These are phyloP conservation scores for Drosophila persimilis DNA, from an alignment of 1,140 invertebrate genomes.

Conservation along the genomic window DNA sequence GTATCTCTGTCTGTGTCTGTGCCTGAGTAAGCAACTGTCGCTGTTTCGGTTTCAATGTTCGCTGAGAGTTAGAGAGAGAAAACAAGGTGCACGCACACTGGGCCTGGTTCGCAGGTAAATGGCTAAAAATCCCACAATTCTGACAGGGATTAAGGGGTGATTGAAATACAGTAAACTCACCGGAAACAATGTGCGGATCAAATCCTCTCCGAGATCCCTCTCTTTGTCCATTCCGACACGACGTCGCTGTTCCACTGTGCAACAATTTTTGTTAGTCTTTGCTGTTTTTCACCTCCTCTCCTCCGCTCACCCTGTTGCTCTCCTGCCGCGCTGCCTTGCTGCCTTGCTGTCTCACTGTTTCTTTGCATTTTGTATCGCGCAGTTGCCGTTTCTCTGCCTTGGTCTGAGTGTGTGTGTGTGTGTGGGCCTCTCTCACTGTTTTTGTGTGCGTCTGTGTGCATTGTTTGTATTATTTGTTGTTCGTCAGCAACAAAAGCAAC, in stretches of 20 bases:
- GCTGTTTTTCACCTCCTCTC: slow-evolving; percentile 1
- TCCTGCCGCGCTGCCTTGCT: slow-evolving; percentile 30
- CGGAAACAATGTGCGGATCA: too few species aligned
- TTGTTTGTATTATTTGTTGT: slow-evolving; percentile 81
- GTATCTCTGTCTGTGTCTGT: too few species aligned
- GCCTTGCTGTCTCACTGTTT: slow-evolving; percentile 56
- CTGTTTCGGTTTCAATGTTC: too few species aligned
- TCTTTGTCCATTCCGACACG: not conserved
- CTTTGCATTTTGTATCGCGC: slow-evolving; percentile 71
- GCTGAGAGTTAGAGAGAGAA: too few species aligned
- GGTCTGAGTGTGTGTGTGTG: slow-evolving; percentile 6
- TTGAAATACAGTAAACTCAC: too few species aligned
- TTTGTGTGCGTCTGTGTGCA: slow-evolving; percentile 40
- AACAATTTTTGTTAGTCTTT: slow-evolving; percentile 54
- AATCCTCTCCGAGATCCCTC: slow-evolving; percentile 5
- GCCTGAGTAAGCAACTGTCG: too few species aligned
- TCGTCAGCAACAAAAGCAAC: slow-evolving; percentile 53
- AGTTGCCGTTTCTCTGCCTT: slow-evolving; percentile 68
- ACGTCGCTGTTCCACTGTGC: slow-evolving; percentile 23
- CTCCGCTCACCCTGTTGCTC: not conserved
- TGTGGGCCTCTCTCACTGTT: slow-evolving; percentile 5
- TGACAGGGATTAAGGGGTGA: too few species aligned
- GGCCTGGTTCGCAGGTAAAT: too few species aligned
- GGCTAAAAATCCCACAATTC: too few species aligned
- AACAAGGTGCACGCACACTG: slow-evolving; percentile 1